These are phyloP conservation scores for Sycophaga agraensis DNA, from an alignment of 1,140 invertebrate species.

Conservation along the genomic window DNA sequence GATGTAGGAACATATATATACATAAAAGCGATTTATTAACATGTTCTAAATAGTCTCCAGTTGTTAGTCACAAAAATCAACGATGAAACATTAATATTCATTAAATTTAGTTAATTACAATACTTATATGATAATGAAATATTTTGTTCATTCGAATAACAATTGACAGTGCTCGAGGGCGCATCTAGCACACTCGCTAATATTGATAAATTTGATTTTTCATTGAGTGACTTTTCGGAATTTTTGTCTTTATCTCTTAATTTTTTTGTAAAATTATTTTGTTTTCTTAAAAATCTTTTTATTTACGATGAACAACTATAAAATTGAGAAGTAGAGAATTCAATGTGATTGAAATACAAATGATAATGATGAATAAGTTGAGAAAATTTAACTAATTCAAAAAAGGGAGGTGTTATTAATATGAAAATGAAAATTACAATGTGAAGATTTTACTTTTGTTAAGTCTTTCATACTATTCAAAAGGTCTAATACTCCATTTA, in stretches of 20 bases:
- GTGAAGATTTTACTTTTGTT: too few species aligned
- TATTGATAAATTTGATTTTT: background rate
- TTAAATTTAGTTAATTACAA: constrained; percentile 1
- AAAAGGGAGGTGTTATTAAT: too few species aligned
- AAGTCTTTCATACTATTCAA: too few species aligned
- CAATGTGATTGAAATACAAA: background rate
- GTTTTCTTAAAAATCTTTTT: background rate
- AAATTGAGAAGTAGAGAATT: background rate
- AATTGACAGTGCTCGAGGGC: background rate
- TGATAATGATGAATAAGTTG: background rate
- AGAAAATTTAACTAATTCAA: too few species aligned
- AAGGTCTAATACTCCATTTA: too few species aligned
- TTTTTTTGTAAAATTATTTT: background rate
- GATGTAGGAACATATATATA: too few species aligned
- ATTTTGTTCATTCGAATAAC: background rate
- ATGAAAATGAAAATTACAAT: too few species aligned
- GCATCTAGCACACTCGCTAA: background rate
- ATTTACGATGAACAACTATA: too few species aligned
- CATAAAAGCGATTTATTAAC: too few species aligned
- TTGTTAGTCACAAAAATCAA: too few species aligned
- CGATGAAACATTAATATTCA: background rate
- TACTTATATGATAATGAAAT: constrained; percentile 5
- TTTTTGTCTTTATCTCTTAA: background rate
- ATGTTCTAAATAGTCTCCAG: too few species aligned
- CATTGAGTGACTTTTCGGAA: background rate